These are phyloP conservation scores for Protonemura montana DNA, from an alignment of 2,888 invertebrate species.

Conservation along the genomic window DNA sequence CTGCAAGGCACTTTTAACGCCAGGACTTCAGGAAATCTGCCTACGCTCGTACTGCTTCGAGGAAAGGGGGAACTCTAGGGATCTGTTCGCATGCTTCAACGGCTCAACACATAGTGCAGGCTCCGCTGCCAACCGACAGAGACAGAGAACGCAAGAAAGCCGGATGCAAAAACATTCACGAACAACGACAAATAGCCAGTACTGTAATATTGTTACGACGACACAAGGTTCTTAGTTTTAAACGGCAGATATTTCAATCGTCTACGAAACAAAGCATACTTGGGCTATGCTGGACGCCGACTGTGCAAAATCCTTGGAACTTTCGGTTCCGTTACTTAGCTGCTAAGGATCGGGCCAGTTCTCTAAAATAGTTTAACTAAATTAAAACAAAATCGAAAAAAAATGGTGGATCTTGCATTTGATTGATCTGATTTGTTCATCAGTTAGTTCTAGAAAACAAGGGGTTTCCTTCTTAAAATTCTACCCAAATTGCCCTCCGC, in stretches of 20 bases:
- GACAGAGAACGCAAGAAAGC: constrained; percentile 46
- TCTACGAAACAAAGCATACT: not conserved
- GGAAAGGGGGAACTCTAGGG: constrained; percentile 50
- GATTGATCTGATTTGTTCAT: not conserved
- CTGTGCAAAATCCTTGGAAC: not conserved
- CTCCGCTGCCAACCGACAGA: constrained; percentile 39
- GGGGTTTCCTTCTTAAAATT: constrained; percentile 13
- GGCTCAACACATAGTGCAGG: constrained; percentile 47
- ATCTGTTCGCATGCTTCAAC: constrained; percentile 44
- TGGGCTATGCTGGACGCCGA: not conserved
- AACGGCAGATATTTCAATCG: not conserved
- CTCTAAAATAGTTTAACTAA: not conserved
- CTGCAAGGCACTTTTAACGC: constrained; percentile 37
- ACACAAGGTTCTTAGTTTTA: not conserved
- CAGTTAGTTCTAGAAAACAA: constrained; percentile 9
- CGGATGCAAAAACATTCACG: constrained; percentile 39
- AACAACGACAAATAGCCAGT: constrained; percentile 40
- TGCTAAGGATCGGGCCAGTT: not conserved
- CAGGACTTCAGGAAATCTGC: constrained; percentile 35
- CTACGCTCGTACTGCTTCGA: constrained; percentile 46
- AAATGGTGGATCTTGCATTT: not conserved
- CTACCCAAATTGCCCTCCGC: not conserved
- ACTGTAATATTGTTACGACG: constrained; percentile 24
- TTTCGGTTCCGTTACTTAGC: not conserved
- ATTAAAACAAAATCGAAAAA: not conserved